Evolutionary conservation across 1,140 invertebrate genomes (phyloP).

Genomic region (Drosophila carrolli): DNA sequence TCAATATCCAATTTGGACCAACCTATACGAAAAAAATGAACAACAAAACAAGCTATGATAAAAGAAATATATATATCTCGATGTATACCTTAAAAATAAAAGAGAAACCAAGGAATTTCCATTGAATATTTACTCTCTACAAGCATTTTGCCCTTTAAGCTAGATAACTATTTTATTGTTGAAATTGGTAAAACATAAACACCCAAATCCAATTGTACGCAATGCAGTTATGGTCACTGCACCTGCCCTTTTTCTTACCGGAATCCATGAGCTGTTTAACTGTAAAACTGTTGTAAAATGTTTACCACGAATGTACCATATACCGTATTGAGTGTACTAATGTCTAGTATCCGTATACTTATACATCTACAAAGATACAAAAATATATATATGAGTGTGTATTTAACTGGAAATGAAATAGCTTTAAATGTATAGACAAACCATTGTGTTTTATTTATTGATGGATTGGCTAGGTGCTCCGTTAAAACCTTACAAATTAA

Average conservation of each 20-base stretch:
- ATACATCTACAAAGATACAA: constrained; percentile 55
- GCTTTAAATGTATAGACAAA: constrained; percentile 75
- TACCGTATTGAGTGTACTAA: constrained; percentile 55
- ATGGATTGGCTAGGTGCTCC: not conserved
- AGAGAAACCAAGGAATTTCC: constrained; percentile 47
- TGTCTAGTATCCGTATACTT: constrained; percentile 55
- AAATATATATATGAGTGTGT: constrained; percentile 60
- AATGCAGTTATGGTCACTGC: constrained; percentile 25
- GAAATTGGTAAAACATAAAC: constrained; percentile 55
- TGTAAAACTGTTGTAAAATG: constrained; percentile 73
- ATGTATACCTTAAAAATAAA: constrained; percentile 37
- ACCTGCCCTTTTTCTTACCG: constrained; percentile 32
- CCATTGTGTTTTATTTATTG: constrained; percentile 7
- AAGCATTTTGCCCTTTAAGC: constrained; percentile 54
- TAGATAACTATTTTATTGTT: constrained; percentile 62
- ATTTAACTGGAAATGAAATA: constrained; percentile 70
- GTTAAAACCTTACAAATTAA: not conserved
- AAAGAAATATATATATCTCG: constrained; percentile 32
- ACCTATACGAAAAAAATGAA: constrained; percentile 45
- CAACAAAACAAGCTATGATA: constrained; percentile 40
- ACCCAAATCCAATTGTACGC: constrained; percentile 24
- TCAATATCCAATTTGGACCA: constrained; percentile 78
- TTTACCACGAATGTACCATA: constrained; percentile 61
- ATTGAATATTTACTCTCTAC: constrained; percentile 56
- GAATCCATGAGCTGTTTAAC: constrained; percentile 59